phyloP scores from a whole-genome alignment of 1,140 invertebrate species.

The Drosophila serrata region DNA sequence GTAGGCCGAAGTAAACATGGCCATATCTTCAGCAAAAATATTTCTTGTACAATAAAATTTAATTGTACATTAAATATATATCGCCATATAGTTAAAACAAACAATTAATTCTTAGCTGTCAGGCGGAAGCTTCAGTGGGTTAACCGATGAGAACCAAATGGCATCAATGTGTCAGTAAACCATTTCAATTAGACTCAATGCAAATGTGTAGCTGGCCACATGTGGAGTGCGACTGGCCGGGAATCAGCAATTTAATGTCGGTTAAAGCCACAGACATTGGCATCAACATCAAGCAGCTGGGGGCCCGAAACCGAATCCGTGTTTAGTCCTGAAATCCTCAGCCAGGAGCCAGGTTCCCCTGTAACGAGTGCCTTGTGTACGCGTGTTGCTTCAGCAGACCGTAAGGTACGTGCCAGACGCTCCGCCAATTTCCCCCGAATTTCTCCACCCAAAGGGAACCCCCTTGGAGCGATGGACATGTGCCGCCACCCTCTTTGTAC shows the following conservation, averaged over 20 bases:
- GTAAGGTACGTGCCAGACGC: slow-evolving; percentile 62
- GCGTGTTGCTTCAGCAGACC: slow-evolving; percentile 66
- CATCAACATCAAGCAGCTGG: slow-evolving; percentile 31
- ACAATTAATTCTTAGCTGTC: slow-evolving; percentile 1
- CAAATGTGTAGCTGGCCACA: slow-evolving; percentile 50
- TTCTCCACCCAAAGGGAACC: background rate
- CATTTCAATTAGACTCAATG: slow-evolving; percentile 52
- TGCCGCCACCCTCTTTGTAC: slow-evolving; percentile 13
- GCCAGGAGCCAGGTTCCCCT: slow-evolving; percentile 6
- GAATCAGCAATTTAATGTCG: slow-evolving; percentile 59
- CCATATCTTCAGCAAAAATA: background rate
- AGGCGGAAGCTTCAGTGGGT: background rate
- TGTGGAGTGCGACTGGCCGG: slow-evolving; percentile 25
- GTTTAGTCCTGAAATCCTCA: background rate
- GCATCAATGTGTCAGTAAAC: slow-evolving; percentile 25
- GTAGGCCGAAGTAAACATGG: background rate
- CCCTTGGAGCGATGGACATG: slow-evolving; percentile 5
- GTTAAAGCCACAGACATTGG: slow-evolving; percentile 45
- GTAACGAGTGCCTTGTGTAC: slow-evolving; percentile 54
- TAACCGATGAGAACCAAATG: slow-evolving; percentile 13
- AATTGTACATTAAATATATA: background rate
- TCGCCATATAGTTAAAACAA: background rate
- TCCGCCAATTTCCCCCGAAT: slow-evolving; percentile 10
- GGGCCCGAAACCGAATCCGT: slow-evolving; percentile 13
- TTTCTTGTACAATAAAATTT: background rate